phyloP scores from a whole-genome alignment of 2,888 invertebrate genomes.

The Aleiodes alternator region DNA sequence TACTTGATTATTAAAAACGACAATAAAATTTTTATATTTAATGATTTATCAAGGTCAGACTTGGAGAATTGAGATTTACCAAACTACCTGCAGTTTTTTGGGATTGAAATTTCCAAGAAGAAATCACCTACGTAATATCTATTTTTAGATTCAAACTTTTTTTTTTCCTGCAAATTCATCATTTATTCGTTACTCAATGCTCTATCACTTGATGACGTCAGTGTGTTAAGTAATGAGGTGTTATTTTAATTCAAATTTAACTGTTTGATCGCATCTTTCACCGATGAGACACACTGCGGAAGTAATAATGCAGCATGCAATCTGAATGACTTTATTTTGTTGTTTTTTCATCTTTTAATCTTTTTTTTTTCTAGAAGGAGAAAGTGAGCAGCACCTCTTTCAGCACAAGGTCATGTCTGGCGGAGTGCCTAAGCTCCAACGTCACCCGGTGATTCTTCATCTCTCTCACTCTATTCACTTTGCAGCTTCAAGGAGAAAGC shows the following conservation, averaged over 20 bases:
- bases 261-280: background rate
- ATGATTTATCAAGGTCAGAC: conserved; percentile 13
- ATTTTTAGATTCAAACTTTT: conserved; percentile 12
- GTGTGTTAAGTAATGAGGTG: background rate
- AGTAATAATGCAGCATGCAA: conserved; percentile 13
- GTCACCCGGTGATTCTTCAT: conserved; percentile 47
- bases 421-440: conserved; percentile 55
- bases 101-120: background rate
- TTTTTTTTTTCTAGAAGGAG: conserved; percentile 51
- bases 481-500: background rate
- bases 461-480: conserved; percentile 3
- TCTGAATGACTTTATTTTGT: conserved; percentile 1
- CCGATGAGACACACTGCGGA: conserved; percentile 1
- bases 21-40: conserved; percentile 14
- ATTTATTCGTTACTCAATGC: background rate
- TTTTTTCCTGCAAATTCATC: background rate
- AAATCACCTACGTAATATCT: background rate
- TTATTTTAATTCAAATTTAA: conserved; percentile 14
- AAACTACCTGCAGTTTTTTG: conserved; percentile 17
- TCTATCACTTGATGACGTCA: conserved; percentile 10
- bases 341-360: conserved; percentile 18
- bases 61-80: background rate
- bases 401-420: conserved; percentile 59
- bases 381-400: conserved; percentile 61
- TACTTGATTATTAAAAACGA: conserved; percentile 1